These are phyloP conservation scores for Apogon hyalosoma DNA, from an alignment of 2,797 vertebrate genomes.

Conservation along the genomic window DNA sequence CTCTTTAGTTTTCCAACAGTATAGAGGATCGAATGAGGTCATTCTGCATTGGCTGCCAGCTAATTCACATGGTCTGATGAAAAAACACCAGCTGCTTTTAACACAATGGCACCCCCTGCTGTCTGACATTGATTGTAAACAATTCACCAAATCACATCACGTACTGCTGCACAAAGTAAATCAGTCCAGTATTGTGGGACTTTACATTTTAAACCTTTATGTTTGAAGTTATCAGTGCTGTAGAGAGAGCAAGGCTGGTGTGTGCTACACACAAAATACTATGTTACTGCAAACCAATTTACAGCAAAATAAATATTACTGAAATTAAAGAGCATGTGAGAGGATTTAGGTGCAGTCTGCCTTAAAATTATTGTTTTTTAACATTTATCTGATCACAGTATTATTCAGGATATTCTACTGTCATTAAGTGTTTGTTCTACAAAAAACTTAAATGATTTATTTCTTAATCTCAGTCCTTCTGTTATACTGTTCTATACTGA, in stretches of 20 bases:
- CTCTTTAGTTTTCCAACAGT: slow-evolving; percentile 49
- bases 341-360: neutral
- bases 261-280: neutral
- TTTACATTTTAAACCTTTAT: neutral
- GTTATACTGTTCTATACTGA: too few relatives aligned
- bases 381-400: neutral
- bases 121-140: slow-evolving; percentile 4
- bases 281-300: neutral
- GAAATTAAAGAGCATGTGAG: too few relatives aligned
- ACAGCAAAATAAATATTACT: too few relatives aligned
- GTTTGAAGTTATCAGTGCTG: neutral
- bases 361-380: neutral
- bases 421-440: too few relatives aligned
- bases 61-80: slow-evolving; percentile 28
- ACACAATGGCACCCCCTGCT: slow-evolving; percentile 67
- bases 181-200: neutral
- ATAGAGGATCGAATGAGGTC: slow-evolving; percentile 69
- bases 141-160: neutral
- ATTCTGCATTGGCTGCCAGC: slow-evolving; percentile 48
- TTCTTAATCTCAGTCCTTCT: too few relatives aligned
- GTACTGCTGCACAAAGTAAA: neutral
- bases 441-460: too few relatives aligned
- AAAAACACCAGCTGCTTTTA: neutral
- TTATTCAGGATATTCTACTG: neutral
- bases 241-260: neutral